phyloP scores from a whole-genome alignment of 35 echinoderm and acorn worm species.

The Ophioderma brevispina region DNA sequence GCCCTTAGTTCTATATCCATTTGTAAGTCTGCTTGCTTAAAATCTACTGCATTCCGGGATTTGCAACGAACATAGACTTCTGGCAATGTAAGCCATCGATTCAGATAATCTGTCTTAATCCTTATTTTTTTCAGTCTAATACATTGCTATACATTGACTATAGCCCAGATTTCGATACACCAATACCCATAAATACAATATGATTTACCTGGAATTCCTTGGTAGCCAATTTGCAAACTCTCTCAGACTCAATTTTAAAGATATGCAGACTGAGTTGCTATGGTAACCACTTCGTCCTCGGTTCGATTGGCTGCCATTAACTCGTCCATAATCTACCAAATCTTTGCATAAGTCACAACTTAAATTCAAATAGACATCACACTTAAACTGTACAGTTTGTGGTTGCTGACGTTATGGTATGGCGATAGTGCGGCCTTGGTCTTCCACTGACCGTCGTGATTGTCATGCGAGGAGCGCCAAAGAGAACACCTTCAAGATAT shows the following conservation, averaged over 20 bases:
- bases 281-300: constrained; percentile 45
- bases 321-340: constrained; percentile 27
- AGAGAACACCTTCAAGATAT: too few relatives aligned
- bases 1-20: too few relatives aligned
- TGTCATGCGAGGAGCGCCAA: too few relatives aligned
- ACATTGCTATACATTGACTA: neutral
- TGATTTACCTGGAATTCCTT: constrained; percentile 76
- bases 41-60: too few relatives aligned
- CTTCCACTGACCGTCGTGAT: neutral
- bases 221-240: constrained; percentile 59
- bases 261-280: constrained; percentile 56
- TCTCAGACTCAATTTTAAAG: constrained; percentile 42
- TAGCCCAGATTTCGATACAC: neutral
- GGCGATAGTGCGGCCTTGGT: neutral
- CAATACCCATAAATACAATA: too few relatives aligned
- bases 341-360: constrained; percentile 52
- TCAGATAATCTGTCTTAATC: neutral
- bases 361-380: neutral
- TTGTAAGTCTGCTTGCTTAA: neutral
- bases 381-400: neutral
- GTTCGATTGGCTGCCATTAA: constrained; percentile 34
- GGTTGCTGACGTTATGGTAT: neutral
- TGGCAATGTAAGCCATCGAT: neutral
- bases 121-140: neutral
- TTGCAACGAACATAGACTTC: neutral